Evolutionary conservation across 2,888 invertebrate species (phyloP).

Genomic region (Diplazon laetatorius): DNA sequence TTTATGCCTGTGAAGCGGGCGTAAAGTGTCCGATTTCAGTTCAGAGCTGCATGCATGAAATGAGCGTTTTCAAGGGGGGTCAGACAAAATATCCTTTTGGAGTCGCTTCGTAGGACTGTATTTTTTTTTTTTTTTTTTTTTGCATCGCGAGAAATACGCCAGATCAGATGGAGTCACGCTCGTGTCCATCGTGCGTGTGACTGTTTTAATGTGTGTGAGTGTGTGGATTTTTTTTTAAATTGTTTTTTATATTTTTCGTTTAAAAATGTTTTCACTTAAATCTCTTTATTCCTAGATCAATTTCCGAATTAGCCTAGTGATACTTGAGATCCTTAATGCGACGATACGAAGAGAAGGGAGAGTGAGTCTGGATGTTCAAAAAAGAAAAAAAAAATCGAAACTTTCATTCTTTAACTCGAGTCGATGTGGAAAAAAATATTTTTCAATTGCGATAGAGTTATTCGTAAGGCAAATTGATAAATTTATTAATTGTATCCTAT

Average conservation of each 20-base stretch:
- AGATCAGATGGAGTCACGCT: conserved; percentile 48
- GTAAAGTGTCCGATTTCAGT: no score
- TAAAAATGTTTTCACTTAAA: not conserved
- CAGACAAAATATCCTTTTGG: no score
- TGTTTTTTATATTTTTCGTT: conserved; percentile 5
- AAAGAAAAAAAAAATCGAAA: not conserved
- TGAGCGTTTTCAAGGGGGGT: no score
- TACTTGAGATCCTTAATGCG: conserved; percentile 66
- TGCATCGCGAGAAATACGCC: conserved; percentile 28
- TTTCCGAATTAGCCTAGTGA: conserved; percentile 70
- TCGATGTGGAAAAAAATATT: not conserved
- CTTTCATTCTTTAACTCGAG: not conserved
- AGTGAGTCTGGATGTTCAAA: no score
- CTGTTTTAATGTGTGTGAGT: conserved; percentile 14
- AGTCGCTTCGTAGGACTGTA: no score
- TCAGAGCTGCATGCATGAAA: no score
- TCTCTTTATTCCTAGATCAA: conserved; percentile 41
- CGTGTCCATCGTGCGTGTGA: conserved; percentile 48
- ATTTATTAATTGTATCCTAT: not conserved
- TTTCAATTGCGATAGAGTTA: no score
- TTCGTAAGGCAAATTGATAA: not conserved
- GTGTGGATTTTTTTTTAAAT: not conserved
- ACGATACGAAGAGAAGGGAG: conserved; percentile 33
- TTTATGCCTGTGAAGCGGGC: no score
- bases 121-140: conserved; percentile 7